Evolutionary conservation across 2,113 vertebrate genomes (phyloP).

Genomic region (Siphamia tubifer): DNA sequence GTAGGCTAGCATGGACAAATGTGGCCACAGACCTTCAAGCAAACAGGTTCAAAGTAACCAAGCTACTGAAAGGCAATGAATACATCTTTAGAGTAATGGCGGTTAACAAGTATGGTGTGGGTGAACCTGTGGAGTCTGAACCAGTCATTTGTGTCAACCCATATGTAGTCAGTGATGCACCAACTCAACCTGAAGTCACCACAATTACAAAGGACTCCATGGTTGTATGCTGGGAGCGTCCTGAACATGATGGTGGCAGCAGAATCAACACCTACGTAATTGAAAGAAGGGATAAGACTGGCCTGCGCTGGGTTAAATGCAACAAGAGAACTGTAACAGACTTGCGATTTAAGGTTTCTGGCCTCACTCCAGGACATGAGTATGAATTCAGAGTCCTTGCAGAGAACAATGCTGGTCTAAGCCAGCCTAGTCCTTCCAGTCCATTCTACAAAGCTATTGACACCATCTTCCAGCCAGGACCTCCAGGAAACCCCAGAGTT

Average conservation of each 20-base stretch:
- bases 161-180: slow-evolving; percentile 90
- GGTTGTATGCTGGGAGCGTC: slow-evolving; percentile 97
- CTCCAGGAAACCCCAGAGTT: slow-evolving; percentile 94
- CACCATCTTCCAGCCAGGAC: slow-evolving; percentile 94
- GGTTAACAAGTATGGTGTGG: slow-evolving; percentile 96
- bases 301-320: slow-evolving; percentile 98
- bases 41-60: slow-evolving; percentile 94
- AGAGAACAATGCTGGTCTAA: slow-evolving; percentile 95
- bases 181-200: slow-evolving; percentile 93
- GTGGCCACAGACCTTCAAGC: slow-evolving; percentile 92
- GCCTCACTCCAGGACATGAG: slow-evolving; percentile 92
- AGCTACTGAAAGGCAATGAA: slow-evolving; percentile 96
- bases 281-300: slow-evolving; percentile 92
- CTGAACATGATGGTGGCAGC: slow-evolving; percentile 95
- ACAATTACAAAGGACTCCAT: slow-evolving; percentile 94
- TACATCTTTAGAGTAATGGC: slow-evolving; percentile 98
- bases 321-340: slow-evolving; percentile 94
- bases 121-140: slow-evolving; percentile 92
- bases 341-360: slow-evolving; percentile 92
- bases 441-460: slow-evolving; percentile 95
- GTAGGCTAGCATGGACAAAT: slow-evolving; percentile 95
- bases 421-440: slow-evolving; percentile 90
- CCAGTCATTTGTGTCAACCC: slow-evolving; percentile 90
- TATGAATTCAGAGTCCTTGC: slow-evolving; percentile 96
- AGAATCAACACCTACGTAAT: slow-evolving; percentile 93